These are phyloP conservation scores for Platysternon megacephalum DNA, from an alignment of 2,113 vertebrate genomes.

Conservation along the genomic window DNA sequence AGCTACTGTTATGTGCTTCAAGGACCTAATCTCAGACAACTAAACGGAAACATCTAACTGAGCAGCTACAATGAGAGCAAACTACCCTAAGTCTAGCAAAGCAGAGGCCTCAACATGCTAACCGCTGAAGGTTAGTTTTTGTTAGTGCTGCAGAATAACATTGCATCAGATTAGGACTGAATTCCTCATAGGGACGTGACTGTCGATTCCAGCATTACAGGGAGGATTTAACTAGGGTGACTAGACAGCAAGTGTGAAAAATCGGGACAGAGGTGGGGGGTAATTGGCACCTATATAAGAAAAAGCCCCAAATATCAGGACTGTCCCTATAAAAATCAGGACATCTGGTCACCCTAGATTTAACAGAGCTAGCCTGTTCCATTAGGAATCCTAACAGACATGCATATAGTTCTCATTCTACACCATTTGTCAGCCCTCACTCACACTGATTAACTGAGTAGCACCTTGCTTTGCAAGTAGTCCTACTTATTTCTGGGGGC, in stretches of 20 bases:
- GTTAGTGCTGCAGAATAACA: background rate
- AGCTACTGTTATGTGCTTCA: background rate
- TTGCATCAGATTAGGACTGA: background rate
- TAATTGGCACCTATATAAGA: too few species aligned
- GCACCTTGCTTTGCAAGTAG: background rate
- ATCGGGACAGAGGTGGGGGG: too few species aligned
- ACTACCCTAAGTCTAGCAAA: background rate
- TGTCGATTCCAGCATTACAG: background rate
- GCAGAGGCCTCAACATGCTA: background rate
- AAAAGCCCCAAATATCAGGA: too few species aligned
- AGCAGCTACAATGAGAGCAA: background rate
- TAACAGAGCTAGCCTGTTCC: background rate
- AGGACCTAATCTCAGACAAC: background rate
- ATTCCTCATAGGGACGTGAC: background rate
- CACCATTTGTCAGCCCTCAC: background rate
- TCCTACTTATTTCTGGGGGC: rapidly evolving
- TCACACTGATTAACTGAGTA: rapidly evolving
- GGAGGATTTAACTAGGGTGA: background rate
- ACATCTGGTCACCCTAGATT: background rate
- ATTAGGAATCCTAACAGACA: background rate
- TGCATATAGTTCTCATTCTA: background rate
- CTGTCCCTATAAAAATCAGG: too few species aligned
- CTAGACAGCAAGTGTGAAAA: too few species aligned
- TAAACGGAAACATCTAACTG: background rate
- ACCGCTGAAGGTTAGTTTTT: background rate